Evolutionary conservation across 2,888 invertebrate genomes (phyloP).

Genomic region (Mallateleia sp.): DNA sequence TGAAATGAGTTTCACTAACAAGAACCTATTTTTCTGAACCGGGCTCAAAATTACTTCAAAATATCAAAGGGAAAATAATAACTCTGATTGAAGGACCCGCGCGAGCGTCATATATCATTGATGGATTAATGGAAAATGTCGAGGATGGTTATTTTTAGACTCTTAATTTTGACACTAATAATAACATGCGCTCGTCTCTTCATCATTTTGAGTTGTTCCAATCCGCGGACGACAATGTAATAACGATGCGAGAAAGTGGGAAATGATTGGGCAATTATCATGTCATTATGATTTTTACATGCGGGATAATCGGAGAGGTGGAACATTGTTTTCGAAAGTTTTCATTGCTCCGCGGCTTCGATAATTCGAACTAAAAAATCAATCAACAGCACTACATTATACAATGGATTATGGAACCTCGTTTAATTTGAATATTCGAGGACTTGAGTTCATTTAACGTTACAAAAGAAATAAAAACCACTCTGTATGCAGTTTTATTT

Average conservation of each 20-base stretch:
- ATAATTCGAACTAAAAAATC: conserved; percentile 53
- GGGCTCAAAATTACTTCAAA: conserved; percentile 21
- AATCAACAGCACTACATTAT: conserved; percentile 53
- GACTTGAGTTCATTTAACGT: conserved; percentile 55
- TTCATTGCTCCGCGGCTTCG: conserved; percentile 19
- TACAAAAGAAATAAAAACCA: conserved; percentile 63
- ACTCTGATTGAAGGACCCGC: neutral
- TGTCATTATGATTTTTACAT: conserved; percentile 33
- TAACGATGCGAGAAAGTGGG: conserved; percentile 2
- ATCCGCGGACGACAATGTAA: neutral
- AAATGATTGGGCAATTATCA: conserved; percentile 31
- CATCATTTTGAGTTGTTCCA: neutral
- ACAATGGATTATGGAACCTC: conserved; percentile 22
- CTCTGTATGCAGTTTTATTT: conserved; percentile 66
- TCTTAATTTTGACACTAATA: no score
- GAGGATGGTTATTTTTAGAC: no score
- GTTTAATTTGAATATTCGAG: conserved; percentile 71
- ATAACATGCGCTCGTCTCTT: neutral
- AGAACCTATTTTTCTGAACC: conserved; percentile 21
- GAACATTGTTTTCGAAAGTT: conserved; percentile 32
- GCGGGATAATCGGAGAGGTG: conserved; percentile 9
- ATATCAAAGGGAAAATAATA: conserved; percentile 14
- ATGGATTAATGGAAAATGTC: neutral
- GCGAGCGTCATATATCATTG: neutral
- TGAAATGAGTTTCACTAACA: conserved; percentile 33